These are phyloP conservation scores for Neoascia interrupta DNA, from an alignment of 2,888 invertebrate genomes.

Conservation along the genomic window DNA sequence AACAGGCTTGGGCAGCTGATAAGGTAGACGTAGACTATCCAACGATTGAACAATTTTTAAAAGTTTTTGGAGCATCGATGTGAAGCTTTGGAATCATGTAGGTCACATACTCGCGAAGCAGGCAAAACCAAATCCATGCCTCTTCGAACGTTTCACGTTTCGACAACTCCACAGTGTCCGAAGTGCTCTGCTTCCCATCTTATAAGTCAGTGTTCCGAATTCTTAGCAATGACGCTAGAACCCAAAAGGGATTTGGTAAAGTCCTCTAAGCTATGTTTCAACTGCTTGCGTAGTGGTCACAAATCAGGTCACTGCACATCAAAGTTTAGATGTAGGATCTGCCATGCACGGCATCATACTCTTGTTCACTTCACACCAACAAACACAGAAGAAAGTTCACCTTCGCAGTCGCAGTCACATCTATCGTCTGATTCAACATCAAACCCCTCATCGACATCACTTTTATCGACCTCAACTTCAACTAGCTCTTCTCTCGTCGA, in stretches of 20 bases:
- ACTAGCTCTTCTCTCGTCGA: no score
- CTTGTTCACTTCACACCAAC: slow-evolving; percentile 3
- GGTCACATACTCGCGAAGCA: not conserved
- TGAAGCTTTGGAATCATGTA: not conserved
- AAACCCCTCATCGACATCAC: not conserved
- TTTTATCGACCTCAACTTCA: no score
- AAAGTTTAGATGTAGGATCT: slow-evolving; percentile 2
- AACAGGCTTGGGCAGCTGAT: not conserved
- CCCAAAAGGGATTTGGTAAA: slow-evolving; percentile 14
- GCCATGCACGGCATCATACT: slow-evolving; percentile 19
- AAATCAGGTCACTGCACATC: not conserved
- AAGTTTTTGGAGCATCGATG: not conserved
- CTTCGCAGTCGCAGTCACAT: not conserved
- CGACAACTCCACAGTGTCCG: not conserved
- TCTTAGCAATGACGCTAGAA: not conserved
- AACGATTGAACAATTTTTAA: not conserved
- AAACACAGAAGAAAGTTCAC: not conserved
- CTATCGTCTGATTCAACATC: no score
- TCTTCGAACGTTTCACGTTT: no score
- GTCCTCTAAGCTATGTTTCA: slow-evolving; percentile 12
- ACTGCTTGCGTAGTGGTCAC: slow-evolving; percentile 1
- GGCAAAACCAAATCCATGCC: no score
- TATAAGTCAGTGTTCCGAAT: slow-evolving; percentile 4
- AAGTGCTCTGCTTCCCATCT: slow-evolving; percentile 2
- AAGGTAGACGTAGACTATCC: not conserved